Evolutionary conservation across 2,888 invertebrate species (phyloP).

Genomic region (Athrips mouffetella): DNA sequence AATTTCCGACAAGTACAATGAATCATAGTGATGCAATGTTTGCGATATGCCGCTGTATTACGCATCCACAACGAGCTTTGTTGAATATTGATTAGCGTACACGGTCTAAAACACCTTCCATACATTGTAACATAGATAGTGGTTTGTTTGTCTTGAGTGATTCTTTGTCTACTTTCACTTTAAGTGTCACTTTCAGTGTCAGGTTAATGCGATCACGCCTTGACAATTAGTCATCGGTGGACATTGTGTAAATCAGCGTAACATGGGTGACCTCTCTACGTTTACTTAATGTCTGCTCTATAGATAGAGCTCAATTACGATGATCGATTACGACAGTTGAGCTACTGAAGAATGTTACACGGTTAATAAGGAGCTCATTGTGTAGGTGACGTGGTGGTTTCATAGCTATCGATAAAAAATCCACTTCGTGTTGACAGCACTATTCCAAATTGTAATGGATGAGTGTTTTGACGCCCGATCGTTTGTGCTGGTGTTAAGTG

Average conservation of each 20-base stretch:
- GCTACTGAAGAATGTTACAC: constrained; percentile 48
- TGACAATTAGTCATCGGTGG: constrained; percentile 38
- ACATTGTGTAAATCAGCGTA: constrained; percentile 43
- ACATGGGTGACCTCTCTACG: constrained; percentile 49
- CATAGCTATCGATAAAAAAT: constrained; percentile 52
- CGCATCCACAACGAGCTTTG: constrained; percentile 44
- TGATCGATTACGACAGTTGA: constrained; percentile 62
- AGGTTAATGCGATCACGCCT: constrained; percentile 35
- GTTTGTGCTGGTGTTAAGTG: background rate
- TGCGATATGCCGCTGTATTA: constrained; percentile 46
- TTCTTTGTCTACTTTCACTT: constrained; percentile 43
- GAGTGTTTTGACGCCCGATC: constrained; percentile 32
- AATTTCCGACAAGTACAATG: constrained; percentile 24
- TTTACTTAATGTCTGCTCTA: constrained; percentile 47
- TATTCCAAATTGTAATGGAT: constrained; percentile 55
- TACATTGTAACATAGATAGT: background rate
- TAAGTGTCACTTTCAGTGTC: constrained; percentile 36
- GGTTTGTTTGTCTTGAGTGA: constrained; percentile 16
- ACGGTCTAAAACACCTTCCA: constrained; percentile 48
- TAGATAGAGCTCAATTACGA: constrained; percentile 50
- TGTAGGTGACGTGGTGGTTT: constrained; percentile 39
- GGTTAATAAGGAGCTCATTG: constrained; percentile 47
- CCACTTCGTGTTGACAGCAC: constrained; percentile 48
- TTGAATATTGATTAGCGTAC: constrained; percentile 58
- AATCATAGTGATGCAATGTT: constrained; percentile 50